Base-by-base conservation (phyloP, 2,888 invertebrate genomes). In the Eumerus sabulonum region DNA sequence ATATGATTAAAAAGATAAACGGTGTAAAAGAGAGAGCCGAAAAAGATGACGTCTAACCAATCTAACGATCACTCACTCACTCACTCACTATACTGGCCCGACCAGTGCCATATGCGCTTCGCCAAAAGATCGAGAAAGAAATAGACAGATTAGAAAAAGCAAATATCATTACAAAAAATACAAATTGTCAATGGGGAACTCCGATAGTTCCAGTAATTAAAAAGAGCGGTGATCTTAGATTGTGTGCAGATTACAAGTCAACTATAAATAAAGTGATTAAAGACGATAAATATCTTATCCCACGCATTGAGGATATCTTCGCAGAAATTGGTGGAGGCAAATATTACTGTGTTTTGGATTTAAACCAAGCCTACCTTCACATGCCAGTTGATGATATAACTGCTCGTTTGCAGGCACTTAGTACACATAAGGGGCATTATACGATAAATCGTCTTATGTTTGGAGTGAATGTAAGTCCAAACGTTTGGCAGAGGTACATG, bases 121-220 rank as follows among this genome's bases (percentile, higher is more conserved):
- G n/a, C 9, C 36, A 51, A 0, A 14, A n/a, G 19, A 36, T 68
- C 1, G 45, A 60, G 12, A 9, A 11, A 16, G 47, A 68, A 53
- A 60, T 68, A 18, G 42, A 42, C 14, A 36, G 44, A 12, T 18
- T 67, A n/a, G 48, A 59, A 1, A 45, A 40, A n/a, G 51, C 50
- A 2, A 38, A 35, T 11, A 53, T 60, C 13, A 17, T 59, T 0
- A 17, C 38, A 42, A 42, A 40, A 9, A 36, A 48, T 0, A 60
- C 18, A 0, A 48, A 68, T 35, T 53, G 57, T 1, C 36, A 47
- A n/a, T 54, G 68, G 54, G 63, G 60, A 53, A 64, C 64, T 18
- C 60, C 54, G 9, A 60, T 74, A 14, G 66, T 74, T 7, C 42
- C 66, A 16, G 51, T 67, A 0, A 51, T 57, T 13, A 73, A 73